These are phyloP conservation scores for Cettia cetti DNA, from an alignment of 2,113 vertebrate species.

Conservation along the genomic window DNA sequence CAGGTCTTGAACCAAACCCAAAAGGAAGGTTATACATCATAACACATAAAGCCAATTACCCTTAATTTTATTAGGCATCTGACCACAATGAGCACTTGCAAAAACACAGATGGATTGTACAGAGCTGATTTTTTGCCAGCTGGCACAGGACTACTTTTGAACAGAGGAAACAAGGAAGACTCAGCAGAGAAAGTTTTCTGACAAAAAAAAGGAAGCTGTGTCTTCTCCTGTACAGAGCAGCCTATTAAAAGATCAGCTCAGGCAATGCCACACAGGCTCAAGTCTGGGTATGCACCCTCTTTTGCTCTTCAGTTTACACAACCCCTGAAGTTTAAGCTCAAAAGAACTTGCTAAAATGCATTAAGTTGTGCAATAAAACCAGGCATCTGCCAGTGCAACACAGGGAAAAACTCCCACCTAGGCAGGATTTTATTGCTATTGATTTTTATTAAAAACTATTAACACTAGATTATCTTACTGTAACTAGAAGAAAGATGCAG, in stretches of 20 bases:
- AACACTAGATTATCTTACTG: not conserved
- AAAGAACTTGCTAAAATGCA: not conserved
- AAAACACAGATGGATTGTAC: constrained; percentile 19
- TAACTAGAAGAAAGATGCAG: not conserved
- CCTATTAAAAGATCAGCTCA: not conserved
- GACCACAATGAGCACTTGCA: not conserved
- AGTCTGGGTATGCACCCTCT: not conserved
- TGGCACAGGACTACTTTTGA: not conserved
- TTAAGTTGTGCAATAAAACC: not conserved
- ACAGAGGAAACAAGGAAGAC: not conserved
- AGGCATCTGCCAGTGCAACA: not conserved
- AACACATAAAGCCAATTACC: constrained; percentile 17
- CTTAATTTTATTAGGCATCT: constrained; percentile 41
- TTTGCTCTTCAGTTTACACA: not conserved
- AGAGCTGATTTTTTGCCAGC: not conserved
- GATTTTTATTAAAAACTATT: not conserved
- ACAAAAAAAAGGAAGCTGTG: not conserved
- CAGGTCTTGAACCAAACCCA: not conserved
- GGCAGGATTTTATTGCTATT: not conserved
- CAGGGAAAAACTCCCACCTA: not conserved
- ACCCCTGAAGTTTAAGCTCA: not conserved
- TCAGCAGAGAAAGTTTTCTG: not conserved
- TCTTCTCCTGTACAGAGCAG: not conserved
- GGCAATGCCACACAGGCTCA: not conserved
- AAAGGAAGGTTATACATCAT: not conserved